phyloP scores from a whole-genome alignment of 2,888 invertebrate genomes.

The Anorthoa munda region DNA sequence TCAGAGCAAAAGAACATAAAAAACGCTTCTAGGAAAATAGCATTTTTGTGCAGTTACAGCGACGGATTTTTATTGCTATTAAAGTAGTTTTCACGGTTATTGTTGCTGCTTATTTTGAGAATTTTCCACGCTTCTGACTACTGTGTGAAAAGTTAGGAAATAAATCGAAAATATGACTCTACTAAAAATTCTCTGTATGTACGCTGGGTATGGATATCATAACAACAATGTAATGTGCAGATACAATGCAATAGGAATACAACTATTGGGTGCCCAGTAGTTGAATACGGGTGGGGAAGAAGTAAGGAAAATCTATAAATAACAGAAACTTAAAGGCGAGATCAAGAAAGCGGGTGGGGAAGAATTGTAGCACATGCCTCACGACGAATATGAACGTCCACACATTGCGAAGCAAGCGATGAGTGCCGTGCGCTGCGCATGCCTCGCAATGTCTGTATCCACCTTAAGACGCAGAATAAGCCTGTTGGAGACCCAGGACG shows the following conservation, averaged over 20 bases:
- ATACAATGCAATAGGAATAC: not conserved
- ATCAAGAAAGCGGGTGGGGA: too few species aligned
- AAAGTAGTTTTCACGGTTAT: constrained; percentile 4
- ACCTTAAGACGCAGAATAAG: too few species aligned
- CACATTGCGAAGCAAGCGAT: too few species aligned
- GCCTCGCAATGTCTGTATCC: too few species aligned
- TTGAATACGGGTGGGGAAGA: too few species aligned
- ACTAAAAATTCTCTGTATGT: not conserved
- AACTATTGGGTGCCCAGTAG: too few species aligned
- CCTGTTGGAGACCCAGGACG: too few species aligned
- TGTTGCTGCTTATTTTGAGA: constrained; percentile 1
- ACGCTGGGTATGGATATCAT: not conserved
- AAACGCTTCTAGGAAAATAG: constrained; percentile 41
- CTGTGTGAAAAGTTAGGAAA: not conserved
- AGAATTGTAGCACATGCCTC: too few species aligned
- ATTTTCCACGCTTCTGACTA: not conserved
- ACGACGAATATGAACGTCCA: too few species aligned
- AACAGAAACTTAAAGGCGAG: too few species aligned
- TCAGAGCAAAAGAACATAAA: constrained; percentile 34
- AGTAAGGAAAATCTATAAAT: too few species aligned
- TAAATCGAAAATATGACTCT: not conserved
- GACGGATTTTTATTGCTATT: constrained; percentile 24
- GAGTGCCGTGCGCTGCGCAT: too few species aligned
- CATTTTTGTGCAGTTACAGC: constrained; percentile 16
- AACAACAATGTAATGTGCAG: not conserved